Evolutionary conservation across 2,113 vertebrate genomes (phyloP), one percentile per base, ranked within the genome.

Genomic region (Nannospalax galili): DNA sequence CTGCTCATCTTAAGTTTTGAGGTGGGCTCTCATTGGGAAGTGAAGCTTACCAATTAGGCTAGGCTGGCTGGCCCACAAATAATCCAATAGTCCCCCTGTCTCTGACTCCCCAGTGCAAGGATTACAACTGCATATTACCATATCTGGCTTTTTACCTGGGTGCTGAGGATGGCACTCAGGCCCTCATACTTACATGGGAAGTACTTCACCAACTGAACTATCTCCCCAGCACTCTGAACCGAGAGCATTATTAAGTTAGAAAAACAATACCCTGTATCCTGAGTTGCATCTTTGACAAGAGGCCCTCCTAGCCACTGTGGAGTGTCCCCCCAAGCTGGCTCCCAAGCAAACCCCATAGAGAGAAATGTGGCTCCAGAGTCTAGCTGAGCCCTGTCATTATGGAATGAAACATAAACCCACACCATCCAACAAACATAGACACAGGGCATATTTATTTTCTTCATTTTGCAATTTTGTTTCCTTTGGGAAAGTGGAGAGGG

Each of bases 331-430:
- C 74, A 93, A 64, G 32, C 89, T 87, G 91, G 82, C 70, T 97
- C 91, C 84, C 82, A 79, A 7, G 74, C 35, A 1, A 45, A 70
- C 60, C 37, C 56, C 64, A 65, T 19, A 95, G 84, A 94, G 1
- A 58, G 58, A 37, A 92, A 82, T 89, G 69, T 48, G 89, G 64
- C 91, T 96, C 84, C 64, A 58, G 91, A 69, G 70, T 37, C 56
- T 85, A 56, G 58, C 64, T 93, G 52, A 64, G 64, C 91, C 79
- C 84, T 84, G 8, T 97, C 78, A 95, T 93, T 93, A 91, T 73
- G 79, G 84, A 32, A 67, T 8, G n/a, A 79, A 88, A 91, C 20
- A 81, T 60, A 95, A 91, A 91, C 74, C 73, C 78, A 26, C 37
- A 82, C 14, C 35, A 65, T 62, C 74, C 84, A 91, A 72, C 90